A percentile compares a stretch with the other conserved stretches of the same genome.
Evolutionary conservation across 1,140 invertebrate species (phyloP).

Genomic region (Brachionus angularis): DNA sequence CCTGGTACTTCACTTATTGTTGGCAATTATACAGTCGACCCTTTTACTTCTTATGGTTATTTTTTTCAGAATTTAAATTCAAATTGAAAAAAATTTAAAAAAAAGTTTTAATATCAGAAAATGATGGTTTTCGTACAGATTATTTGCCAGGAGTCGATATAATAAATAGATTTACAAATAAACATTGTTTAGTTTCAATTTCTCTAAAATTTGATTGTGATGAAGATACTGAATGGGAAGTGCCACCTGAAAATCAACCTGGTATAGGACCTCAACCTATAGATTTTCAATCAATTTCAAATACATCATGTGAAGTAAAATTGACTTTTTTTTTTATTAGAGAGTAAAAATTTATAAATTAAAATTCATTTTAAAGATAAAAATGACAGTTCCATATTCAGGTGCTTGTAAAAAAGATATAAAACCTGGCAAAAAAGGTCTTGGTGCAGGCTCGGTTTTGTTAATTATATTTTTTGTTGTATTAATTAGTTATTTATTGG

Average conservation of each 20-base stretch:
- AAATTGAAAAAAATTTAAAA: background rate
- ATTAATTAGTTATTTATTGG: background rate
- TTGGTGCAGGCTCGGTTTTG: background rate
- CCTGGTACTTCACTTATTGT: background rate
- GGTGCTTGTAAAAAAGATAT: constrained; percentile 9
- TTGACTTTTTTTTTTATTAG: background rate
- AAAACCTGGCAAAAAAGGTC: background rate
- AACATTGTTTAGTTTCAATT: constrained; percentile 1
- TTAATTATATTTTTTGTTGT: background rate
- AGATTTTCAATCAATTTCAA: background rate
- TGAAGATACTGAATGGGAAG: background rate
- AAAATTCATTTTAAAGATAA: constrained; percentile 3
- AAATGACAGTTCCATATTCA: constrained; percentile 18
- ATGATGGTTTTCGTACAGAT: background rate
- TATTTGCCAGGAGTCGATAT: constrained; percentile 5
- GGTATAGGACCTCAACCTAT: constrained; percentile 1
- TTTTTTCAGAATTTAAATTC: background rate
- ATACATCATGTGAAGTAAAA: constrained; percentile 15
- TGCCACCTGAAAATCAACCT: background rate
- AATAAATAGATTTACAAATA: constrained; percentile 12
- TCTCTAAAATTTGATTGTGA: constrained; percentile 25
- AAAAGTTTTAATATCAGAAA: background rate
- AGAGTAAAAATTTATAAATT: background rate
- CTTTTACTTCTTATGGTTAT: constrained; percentile 31
- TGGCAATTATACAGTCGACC: constrained; percentile 16